Conservation (phyloP, 2,113 vertebrate genomes). For the Hemibates koningsi region DNA sequence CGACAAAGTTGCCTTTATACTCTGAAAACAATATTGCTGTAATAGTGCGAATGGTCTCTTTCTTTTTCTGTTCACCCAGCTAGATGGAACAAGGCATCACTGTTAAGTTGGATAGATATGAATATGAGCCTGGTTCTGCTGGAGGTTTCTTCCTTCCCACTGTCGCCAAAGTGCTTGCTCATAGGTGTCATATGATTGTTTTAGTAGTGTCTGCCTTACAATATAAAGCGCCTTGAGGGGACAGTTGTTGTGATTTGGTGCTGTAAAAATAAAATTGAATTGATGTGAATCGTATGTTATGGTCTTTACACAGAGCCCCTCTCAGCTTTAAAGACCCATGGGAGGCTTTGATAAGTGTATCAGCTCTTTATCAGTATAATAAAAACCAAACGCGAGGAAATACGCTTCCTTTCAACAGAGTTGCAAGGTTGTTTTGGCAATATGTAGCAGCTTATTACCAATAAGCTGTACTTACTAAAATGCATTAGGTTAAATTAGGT, state of each 20-base stretch:
- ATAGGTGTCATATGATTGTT: neutral
- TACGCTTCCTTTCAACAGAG: neutral
- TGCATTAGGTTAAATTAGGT: neutral
- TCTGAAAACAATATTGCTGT: neutral
- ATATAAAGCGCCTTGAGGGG: neutral
- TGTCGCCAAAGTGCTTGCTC: neutral
- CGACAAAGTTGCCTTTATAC: neutral
- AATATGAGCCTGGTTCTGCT: accelerated
- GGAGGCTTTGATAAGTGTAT: neutral
- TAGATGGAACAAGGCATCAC: neutral
- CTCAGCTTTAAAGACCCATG: neutral
- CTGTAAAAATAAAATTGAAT: neutral
- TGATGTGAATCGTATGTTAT: neutral
- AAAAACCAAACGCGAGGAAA: neutral
- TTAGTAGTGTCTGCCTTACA: neutral
- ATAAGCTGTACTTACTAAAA: neutral
- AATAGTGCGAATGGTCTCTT: neutral
- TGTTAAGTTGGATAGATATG: neutral
- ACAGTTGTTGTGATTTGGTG: neutral
- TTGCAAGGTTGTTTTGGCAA: neutral
- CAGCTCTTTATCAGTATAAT: neutral
- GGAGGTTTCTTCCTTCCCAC: neutral
- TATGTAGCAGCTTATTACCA: neutral
- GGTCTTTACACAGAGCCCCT: neutral
- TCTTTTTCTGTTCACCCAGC: neutral